Base-by-base conservation (phyloP, 2,113 vertebrate genomes). In the Garra rufa region DNA sequence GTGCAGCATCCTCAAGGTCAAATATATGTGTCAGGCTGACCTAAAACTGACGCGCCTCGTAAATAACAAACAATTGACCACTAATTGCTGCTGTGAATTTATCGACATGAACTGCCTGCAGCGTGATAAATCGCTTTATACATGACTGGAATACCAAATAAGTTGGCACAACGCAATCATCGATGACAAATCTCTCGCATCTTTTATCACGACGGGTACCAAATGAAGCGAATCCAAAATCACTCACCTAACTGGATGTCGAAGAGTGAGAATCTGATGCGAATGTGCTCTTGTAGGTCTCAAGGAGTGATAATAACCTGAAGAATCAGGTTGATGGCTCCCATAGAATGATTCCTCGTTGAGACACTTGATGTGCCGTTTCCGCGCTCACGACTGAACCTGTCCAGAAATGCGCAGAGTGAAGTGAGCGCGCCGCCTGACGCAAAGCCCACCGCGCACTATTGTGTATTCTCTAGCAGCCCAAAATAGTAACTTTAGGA, bases 1-100 rank as follows among this genome's bases (percentile, higher is more conserved):
- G 50, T 34, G 79, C 79, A 76, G 87, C 87, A 86, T 88, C 87
- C 38, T 88, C 87, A 88, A 88, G 87, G 87, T 88, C 87, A 88
- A 86, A 86, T 75, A 86, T 77, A 11, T 76, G 77, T 84, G 85
- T 86, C 85, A 84, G 82, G 71, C 61, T 84, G 59, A 24, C 76
- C 48, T 59, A 69, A 76, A 57, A 65, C 24, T 73, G 74, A 44
- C 52, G 50, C 84, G 73, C 55, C 57, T 13, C 9, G 44, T 21
- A 38, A 63, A 55, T 34, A 28, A 55, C 75, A 24, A 10, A 7
- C 14, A 77, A 30, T 17, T 24, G 13, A 21, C 1, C 9, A 17
- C 26, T 6, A 38, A 76, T 8, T 28, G n/a, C 61, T 6, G 74
- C 30, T 17, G 82, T 77, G 28, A 38, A 38, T 10, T n/a, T 19